Percentiles rank a stretch among this genome's conserved stretches.
Conservation (phyloP, 2,797 vertebrate species). For the Notoglanidium macrostoma region DNA sequence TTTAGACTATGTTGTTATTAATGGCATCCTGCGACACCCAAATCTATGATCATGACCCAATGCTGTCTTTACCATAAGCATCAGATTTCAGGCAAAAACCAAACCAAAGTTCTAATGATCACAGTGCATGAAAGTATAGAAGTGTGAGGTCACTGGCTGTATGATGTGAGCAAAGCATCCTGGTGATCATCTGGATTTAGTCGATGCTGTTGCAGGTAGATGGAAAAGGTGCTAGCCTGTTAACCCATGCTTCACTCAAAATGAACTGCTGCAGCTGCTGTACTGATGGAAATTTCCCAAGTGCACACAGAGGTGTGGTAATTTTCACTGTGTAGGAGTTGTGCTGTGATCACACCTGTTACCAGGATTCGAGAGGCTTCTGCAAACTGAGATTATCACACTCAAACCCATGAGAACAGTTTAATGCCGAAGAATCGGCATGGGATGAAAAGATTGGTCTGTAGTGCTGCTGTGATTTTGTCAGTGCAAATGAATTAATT, state of each 20-base stretch:
- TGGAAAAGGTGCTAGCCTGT: neutral
- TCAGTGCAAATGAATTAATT: neutral
- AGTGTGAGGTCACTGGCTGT: constrained; percentile 4
- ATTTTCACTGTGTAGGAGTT: constrained; percentile 55
- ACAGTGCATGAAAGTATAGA: neutral
- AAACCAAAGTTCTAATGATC: neutral
- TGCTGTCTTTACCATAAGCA: neutral
- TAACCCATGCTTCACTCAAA: constrained; percentile 16
- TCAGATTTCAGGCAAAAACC: neutral
- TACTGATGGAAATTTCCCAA: constrained; percentile 10
- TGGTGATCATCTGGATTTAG: neutral
- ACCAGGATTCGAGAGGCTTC: constrained; percentile 30
- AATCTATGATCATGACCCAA: neutral
- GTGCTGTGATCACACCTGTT: constrained; percentile 56
- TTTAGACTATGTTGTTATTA: neutral
- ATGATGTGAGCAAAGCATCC: neutral
- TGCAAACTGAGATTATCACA: constrained; percentile 41
- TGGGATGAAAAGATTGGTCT: neutral
- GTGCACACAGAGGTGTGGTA: constrained; percentile 27
- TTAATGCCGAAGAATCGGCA: neutral
- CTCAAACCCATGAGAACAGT: constrained; percentile 13
- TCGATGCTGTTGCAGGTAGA: neutral
- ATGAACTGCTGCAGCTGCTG: neutral
- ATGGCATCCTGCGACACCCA: neutral
- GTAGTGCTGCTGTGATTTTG: neutral